A percentile compares a stretch with the other conserved stretches of the same genome.
phyloP scores from a whole-genome alignment of 1,140 invertebrate genomes.

The Fopius arisanus region DNA sequence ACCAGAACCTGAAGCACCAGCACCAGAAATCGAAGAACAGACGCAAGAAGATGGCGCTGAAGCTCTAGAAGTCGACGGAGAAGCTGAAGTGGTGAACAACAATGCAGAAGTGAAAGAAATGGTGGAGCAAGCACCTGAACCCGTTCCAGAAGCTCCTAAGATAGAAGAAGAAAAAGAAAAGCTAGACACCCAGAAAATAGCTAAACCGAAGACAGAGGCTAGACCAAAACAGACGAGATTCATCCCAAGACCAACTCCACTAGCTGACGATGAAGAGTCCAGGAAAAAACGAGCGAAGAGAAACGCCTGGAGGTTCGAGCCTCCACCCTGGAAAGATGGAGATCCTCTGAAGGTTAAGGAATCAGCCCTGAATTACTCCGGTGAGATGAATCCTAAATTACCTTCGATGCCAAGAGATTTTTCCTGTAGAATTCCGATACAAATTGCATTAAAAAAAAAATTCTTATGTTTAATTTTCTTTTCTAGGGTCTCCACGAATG shows the following conservation, averaged over 20 bases:
- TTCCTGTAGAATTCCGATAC: no score
- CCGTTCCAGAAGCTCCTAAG: background rate
- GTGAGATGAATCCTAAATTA: constrained; percentile 9
- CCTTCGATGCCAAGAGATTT: no score
- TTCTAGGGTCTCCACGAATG: constrained; percentile 32
- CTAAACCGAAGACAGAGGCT: constrained; percentile 15
- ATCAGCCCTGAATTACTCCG: constrained; percentile 31
- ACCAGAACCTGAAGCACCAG: background rate
- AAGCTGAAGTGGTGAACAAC: background rate
- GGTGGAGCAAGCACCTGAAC: background rate
- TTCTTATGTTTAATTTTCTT: background rate
- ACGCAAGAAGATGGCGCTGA: constrained; percentile 9
- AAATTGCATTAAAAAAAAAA: no score
- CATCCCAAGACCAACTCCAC: background rate
- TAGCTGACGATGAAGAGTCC: background rate
- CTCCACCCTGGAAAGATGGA: constrained; percentile 27
- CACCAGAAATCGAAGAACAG: background rate
- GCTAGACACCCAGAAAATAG: background rate
- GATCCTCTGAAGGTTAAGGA: constrained; percentile 11
- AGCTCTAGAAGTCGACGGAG: background rate
- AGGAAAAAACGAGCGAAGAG: constrained; percentile 23
- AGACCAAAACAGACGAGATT: constrained; percentile 5
- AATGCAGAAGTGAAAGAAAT: constrained; percentile 6
- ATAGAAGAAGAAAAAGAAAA: constrained; percentile 8
- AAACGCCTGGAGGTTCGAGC: constrained; percentile 42